Conservation (phyloP, 2,888 invertebrate species). For the Leucophora obtusa region DNA sequence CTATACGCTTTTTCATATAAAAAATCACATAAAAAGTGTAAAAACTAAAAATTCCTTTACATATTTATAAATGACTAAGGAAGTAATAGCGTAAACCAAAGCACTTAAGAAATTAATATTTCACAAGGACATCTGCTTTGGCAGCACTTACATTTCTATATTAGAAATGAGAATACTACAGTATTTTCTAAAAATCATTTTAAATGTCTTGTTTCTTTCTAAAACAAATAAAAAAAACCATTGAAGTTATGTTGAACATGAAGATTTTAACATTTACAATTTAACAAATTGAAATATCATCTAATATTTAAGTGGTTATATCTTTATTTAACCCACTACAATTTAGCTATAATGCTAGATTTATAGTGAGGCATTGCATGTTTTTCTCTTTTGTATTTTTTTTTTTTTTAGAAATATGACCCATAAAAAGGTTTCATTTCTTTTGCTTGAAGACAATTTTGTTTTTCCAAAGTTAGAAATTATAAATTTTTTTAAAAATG, state of each 20-base stretch:
- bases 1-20: neutral
- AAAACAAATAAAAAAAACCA: neutral
- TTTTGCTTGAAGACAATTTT: slow-evolving; percentile 16
- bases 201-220: neutral
- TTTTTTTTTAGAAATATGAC: slow-evolving; percentile 46
- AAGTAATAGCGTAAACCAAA: slow-evolving; percentile 46
- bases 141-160: slow-evolving; percentile 5
- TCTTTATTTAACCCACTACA: slow-evolving; percentile 45
- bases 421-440: slow-evolving; percentile 25
- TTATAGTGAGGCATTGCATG: slow-evolving; percentile 43
- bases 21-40: neutral
- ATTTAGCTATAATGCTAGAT: neutral
- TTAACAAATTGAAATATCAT: neutral
- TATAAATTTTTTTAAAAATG: slow-evolving; percentile 50
- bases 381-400: neutral
- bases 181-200: neutral
- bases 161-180: too few relatives aligned
- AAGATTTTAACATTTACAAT: neutral
- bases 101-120: slow-evolving; percentile 63
- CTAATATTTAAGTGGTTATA: neutral
- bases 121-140: slow-evolving; percentile 61
- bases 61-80: neutral
- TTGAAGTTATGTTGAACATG: neutral
- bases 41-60: neutral
- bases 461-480: slow-evolving; percentile 20